Evolutionary conservation across 2,888 invertebrate genomes (phyloP).

Genomic region (Nowickia ferox): DNA sequence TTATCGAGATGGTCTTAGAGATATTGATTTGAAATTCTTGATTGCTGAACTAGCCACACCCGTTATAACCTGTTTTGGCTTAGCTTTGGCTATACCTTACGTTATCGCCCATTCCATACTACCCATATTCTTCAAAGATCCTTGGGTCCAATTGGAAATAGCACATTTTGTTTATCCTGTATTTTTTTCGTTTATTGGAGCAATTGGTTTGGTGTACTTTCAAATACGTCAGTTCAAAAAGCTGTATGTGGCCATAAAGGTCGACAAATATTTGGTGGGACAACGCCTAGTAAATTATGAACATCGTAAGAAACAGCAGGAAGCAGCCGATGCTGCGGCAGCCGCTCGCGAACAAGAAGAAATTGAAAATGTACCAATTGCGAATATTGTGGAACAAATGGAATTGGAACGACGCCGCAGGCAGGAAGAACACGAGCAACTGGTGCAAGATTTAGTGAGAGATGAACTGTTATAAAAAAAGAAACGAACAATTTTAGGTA

Average conservation of each 20-base stretch:
- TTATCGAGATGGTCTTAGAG: constrained; percentile 95
- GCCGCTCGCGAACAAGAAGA: constrained; percentile 73
- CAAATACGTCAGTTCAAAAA: constrained; percentile 97
- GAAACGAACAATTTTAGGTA: constrained; percentile 3
- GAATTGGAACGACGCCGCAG: constrained; percentile 66
- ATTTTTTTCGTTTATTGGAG: constrained; percentile 88
- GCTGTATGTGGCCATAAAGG: constrained; percentile 98
- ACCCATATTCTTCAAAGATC: constrained; percentile 87
- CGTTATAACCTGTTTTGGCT: constrained; percentile 93
- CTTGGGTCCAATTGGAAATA: constrained; percentile 89
- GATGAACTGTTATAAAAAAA: constrained; percentile 67
- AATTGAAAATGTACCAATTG: constrained; percentile 69
- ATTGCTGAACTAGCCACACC: constrained; percentile 94
- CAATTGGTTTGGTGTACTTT: constrained; percentile 89
- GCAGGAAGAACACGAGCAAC: constrained; percentile 61
- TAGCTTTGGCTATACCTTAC: constrained; percentile 96
- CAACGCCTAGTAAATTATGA: constrained; percentile 98
- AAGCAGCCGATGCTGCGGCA: constrained; percentile 77
- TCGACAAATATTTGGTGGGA: constrained; percentile 99
- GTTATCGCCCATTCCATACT: constrained; percentile 91
- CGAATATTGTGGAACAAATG: constrained; percentile 67
- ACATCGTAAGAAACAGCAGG: constrained; percentile 87
- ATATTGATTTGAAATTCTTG: constrained; percentile 95
- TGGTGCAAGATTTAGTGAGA: constrained; percentile 69
- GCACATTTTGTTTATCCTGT: constrained; percentile 95